Base-by-base conservation (phyloP, 2,797 vertebrate genomes). In the Saguinus oedipus region DNA sequence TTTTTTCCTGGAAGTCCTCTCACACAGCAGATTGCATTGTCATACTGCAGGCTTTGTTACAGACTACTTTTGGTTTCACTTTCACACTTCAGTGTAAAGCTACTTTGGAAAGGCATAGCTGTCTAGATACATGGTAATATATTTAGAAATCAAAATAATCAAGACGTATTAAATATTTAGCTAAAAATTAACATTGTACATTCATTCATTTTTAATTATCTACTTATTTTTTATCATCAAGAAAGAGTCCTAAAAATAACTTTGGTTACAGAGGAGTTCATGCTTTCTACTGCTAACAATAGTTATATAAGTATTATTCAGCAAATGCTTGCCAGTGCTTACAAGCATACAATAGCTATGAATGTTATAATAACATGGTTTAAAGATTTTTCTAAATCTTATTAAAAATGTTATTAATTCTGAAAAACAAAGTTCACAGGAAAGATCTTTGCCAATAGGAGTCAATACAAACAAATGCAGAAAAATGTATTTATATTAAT, bases 1-100 rank as follows among this genome's bases (percentile, higher is more conserved):
- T 97, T 97, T 97, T 97, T 97, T 91, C 50, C 42, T 79, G 86
- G 75, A 97, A 97, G 68, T 17, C 3, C 2, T 95, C 53, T 83
- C 15, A 64, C 19, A 7, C 5, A 36, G 24, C 42, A 39, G 33
- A 36, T 42, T 39, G 33, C 10, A 48, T 76, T 30, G 7, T 36
- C 27, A 24, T 2, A 30, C 15, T 53, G 33, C 4, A 80, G 64
- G 1, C 27, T 85, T 92, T 44, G 7, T 90, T 85, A 84, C 26
- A 44, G 27, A 46, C 13, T 68, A 57, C 17, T 61, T 27, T 70
- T 74, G 27, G 1, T 95, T 89, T 26, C 61, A 57, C 42, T 24
- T n/a, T 70, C 96, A 2, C 27, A 57, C 10, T 81, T 48, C 2
- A 90, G n/a, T 11, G 6, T 14, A 12, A 79, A 55, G 1, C 70